A percentile compares a stretch with the other conserved stretches of the same genome.
Evolutionary conservation across 2,113 vertebrate species (phyloP).

Genomic region (Sinosuthora webbiana): DNA sequence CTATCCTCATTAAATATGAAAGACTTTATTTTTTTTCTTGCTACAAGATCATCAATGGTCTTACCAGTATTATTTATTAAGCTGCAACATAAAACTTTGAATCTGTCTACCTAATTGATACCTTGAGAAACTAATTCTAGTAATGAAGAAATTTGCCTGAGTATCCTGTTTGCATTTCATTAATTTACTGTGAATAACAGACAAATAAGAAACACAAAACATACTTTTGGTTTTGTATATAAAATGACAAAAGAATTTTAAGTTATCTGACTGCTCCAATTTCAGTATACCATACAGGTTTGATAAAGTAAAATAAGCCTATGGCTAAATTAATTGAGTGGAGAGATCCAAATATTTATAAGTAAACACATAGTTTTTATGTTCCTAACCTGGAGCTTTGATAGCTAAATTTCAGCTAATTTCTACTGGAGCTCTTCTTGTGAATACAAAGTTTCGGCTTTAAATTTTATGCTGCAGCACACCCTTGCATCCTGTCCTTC

Average conservation of each 20-base stretch:
- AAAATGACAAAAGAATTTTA: background rate
- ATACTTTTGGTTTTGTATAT: background rate
- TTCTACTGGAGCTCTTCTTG: background rate
- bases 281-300: background rate
- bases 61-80: background rate
- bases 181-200: background rate
- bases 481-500: background rate
- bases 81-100: background rate
- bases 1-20: background rate
- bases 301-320: background rate
- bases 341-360: background rate
- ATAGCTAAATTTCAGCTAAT: background rate
- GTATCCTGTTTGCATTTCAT: background rate
- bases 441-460: background rate
- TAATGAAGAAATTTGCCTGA: background rate
- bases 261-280: background rate
- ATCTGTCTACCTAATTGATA: background rate
- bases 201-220: background rate
- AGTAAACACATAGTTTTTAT: background rate
- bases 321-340: background rate
- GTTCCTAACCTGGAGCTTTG: background rate
- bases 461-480: background rate
- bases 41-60: fast-evolving
- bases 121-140: background rate
- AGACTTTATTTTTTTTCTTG: background rate